Evolutionary conservation across 2,888 invertebrate genomes (phyloP), one percentile per base, ranked within the genome.

Genomic region (Drosophila koepferae): DNA sequence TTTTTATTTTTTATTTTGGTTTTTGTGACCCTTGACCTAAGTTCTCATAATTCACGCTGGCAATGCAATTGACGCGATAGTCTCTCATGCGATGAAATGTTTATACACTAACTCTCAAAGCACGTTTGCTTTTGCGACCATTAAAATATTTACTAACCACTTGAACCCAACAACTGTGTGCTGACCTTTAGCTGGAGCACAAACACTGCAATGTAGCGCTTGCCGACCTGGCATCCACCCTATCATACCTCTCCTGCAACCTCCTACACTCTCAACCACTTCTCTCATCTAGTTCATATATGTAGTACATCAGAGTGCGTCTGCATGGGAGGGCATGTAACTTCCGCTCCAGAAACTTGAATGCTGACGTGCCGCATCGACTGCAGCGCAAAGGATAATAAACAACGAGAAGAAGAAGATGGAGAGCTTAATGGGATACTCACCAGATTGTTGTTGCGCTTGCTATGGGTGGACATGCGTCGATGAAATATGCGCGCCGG

Each of bases 381-480:
- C 23, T 86, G 85, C 82, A 80, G 67, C 60, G 53, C 46, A 41
- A 46, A 44, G 55, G 53, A 40, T 41, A 55, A 54, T 44, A 40
- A 54, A 44, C 48, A 48, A 40, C 34, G 40, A 36, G 18, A 14
- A 23, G 43, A 34, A 28, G 8, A n/a, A 9, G 28, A 7, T 14
- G 12, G 7, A 12, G 44, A 51, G 14, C 36, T 41, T 53, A 23
- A 40, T 23, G 38, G 20, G 23, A 55, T 59, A 94, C 95, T 94
- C 94, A 97, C 97, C 95, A 96, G 94, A 93, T 95, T 95, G 93
- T 96, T 96, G 93, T 96, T 96, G 93, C 96, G 96, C 94, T 97
- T 97, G 14, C 8, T 58, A 40, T 28, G 49, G 73, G 97, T 97
- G 72, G 97, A 97, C 92, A 97, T 95, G 90, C 96, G 95, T 91